These are phyloP conservation scores for Drosophila bipectinata DNA, from an alignment of 1,140 invertebrate species.

Conservation along the genomic window DNA sequence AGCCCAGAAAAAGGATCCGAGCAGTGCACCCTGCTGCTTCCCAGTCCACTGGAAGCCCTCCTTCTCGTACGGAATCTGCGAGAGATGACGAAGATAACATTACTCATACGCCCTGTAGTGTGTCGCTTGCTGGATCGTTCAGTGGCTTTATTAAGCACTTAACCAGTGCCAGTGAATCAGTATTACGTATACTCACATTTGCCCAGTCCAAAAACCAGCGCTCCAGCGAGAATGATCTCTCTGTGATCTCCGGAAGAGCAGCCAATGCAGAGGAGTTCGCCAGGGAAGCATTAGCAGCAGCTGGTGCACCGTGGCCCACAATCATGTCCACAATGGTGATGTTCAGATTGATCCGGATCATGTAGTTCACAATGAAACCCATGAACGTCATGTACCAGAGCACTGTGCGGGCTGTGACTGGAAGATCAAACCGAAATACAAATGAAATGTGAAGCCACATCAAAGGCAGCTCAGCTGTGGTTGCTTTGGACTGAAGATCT, in stretches of 20 bases:
- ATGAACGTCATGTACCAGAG: conserved; percentile 89
- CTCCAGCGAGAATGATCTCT: conserved; percentile 62
- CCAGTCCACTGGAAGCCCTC: conserved; percentile 88
- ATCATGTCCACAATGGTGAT: conserved; percentile 95
- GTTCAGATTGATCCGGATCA: conserved; percentile 92
- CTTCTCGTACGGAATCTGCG: conserved; percentile 69
- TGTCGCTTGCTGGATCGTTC: conserved; percentile 9
- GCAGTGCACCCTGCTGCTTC: conserved; percentile 87
- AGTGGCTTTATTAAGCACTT: conserved; percentile 45
- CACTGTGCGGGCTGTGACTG: conserved; percentile 84
- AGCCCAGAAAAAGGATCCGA: conserved; percentile 91
- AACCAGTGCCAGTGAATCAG: conserved; percentile 38
- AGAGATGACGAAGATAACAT: conserved; percentile 1
- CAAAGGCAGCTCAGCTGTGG: conserved; percentile 52
- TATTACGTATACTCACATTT: conserved; percentile 52
- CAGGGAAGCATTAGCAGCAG: conserved; percentile 25
- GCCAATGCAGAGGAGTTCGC: conserved; percentile 38
- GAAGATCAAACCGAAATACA: conserved; percentile 25
- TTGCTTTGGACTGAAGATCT: conserved; percentile 48
- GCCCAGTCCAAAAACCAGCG: conserved; percentile 67
- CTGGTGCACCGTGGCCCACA: conserved; percentile 56
- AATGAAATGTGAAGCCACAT: conserved; percentile 47
- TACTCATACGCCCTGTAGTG: conserved; percentile 19
- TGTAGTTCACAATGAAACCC: conserved; percentile 91
- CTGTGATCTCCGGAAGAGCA: conserved; percentile 8